Base-by-base conservation (phyloP, 2,888 invertebrate genomes). In the Melieria picta region DNA sequence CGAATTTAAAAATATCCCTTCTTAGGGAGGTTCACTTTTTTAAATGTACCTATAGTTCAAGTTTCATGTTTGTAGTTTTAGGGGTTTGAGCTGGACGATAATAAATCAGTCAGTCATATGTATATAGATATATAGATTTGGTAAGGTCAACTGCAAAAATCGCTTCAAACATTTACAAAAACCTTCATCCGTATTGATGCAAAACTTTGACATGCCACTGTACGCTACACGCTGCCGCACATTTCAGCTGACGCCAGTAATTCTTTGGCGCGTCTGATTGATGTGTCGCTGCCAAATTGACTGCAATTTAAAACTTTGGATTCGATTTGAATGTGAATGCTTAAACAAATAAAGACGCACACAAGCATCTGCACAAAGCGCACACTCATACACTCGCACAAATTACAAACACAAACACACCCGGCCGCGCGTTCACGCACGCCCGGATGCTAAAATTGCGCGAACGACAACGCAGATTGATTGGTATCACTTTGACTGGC, bases 301-400 rank as follows among this genome's bases (percentile, higher is more conserved):
- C 74, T 77, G 74, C 65, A 73, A 74, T 74, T 76, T 74, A 73
- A 74, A 72, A 62, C 46, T 69, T 74, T 72, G 75, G 69, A 75
- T 74, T 73, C 74, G 73, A 75, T 77, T 73, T 72, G 72, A 72
- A 71, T 74, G 72, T 62, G 72, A 73, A 75, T 67, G 71, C 71
- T 74, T 72, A 75, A 76, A 72, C 61, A 77, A 77, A 75, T 74
- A 75, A 72, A 73, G 60, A 68, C 73, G 60, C 45, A 47, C 69
- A 72, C 52, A 69, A 43, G 45, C 43, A 30, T 30, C 30, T 7
- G 61, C 57, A 65, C 62, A 13, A 56, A 50, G 52, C 16, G 61
- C 47, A 50, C 48, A 67, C 62, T 58, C 30, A 30, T 30, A 30
- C 30, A 30, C 30, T 30, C 30, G 2, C 30, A 30, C 67, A 73